A percentile compares a stretch with the other conserved stretches of the same genome.
Evolutionary conservation across 2,113 vertebrate genomes (phyloP).

Genomic region (Salvelinus sp.): DNA sequence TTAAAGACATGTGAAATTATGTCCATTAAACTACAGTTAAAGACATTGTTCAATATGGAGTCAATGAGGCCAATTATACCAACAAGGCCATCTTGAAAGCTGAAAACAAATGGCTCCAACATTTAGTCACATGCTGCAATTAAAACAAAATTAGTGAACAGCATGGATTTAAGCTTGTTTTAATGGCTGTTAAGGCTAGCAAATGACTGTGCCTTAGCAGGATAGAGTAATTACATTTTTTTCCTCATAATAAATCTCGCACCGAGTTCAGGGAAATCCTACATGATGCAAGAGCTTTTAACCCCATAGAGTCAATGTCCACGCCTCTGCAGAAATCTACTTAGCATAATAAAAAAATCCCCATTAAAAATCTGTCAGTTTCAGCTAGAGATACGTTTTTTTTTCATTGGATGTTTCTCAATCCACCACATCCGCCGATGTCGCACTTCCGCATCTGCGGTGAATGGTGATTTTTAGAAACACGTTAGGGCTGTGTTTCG

Average conservation of each 20-base stretch:
- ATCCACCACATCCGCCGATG: no score
- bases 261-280: constrained; percentile 18
- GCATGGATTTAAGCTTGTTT: constrained; percentile 42
- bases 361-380: no score
- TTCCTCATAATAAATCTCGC: neutral
- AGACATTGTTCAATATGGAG: constrained; percentile 3
- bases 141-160: constrained; percentile 51
- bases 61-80: constrained; percentile 17
- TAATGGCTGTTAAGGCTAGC: constrained; percentile 41
- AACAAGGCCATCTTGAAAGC: constrained; percentile 24
- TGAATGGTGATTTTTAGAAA: no score
- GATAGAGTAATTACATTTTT: constrained; percentile 29
- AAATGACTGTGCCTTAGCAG: constrained; percentile 36
- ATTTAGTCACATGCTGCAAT: constrained; percentile 43
- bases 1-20: neutral
- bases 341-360: no score
- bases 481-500: no score
- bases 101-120: constrained; percentile 16
- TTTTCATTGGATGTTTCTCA: no score
- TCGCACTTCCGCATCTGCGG: no score
- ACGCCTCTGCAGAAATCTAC: no score
- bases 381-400: no score
- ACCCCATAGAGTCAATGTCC: no score
- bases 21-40: neutral
- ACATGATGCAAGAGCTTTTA: neutral